phyloP scores from a whole-genome alignment of 2,888 invertebrate species.

The Melanchra persicariae region DNA sequence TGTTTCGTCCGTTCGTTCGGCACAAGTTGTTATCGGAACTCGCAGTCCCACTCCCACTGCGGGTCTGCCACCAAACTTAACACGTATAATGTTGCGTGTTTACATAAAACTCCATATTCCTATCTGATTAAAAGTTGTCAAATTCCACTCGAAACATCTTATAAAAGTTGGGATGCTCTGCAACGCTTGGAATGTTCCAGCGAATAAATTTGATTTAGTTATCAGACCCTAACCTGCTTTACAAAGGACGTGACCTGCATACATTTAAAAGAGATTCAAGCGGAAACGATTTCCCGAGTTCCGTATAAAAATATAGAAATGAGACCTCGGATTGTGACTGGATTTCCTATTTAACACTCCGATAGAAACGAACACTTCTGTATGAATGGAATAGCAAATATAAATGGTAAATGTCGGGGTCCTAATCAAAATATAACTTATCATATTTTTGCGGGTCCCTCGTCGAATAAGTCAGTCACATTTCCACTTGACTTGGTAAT shows the following conservation, averaged over 20 bases:
- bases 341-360: conserved; percentile 43
- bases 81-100: conserved; percentile 49
- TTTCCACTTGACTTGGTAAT: conserved; percentile 54
- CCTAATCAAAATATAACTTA: conserved; percentile 52
- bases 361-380: conserved; percentile 19
- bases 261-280: conserved; percentile 72
- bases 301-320: conserved; percentile 58
- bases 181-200: conserved; percentile 68
- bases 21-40: conserved; percentile 67
- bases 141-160: conserved; percentile 61
- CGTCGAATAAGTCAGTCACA: conserved; percentile 29
- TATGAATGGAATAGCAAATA: conserved; percentile 43
- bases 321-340: conserved; percentile 44
- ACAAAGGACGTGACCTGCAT: conserved; percentile 80
- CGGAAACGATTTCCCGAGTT: conserved; percentile 55
- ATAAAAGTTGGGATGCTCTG: conserved; percentile 68
- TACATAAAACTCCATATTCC: conserved; percentile 58
- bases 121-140: conserved; percentile 71
- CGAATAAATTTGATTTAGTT: conserved; percentile 86
- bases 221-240: conserved; percentile 81
- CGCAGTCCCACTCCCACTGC: conserved; percentile 45
- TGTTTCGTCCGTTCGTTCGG: conserved; percentile 65
- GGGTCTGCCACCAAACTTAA: conserved; percentile 45
- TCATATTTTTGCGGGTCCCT: conserved; percentile 52
- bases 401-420: conserved; percentile 42